Evolutionary conservation across 2,888 invertebrate genomes (phyloP).

Genomic region (Therioaphis trifolii): DNA sequence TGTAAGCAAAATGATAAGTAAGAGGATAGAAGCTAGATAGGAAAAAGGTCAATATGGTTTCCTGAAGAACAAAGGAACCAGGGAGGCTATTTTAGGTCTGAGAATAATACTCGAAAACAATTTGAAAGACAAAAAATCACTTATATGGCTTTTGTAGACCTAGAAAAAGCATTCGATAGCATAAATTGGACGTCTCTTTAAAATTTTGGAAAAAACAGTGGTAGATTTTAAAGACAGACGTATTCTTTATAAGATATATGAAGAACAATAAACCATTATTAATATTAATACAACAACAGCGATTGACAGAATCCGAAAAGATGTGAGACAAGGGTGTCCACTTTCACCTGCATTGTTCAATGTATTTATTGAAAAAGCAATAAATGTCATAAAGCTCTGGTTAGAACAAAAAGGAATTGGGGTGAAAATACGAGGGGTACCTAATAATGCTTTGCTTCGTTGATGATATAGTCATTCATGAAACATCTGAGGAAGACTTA

Average conservation of each 20-base stretch:
- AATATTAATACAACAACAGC: conserved; percentile 41
- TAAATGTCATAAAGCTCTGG: too few species aligned
- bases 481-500: too few species aligned
- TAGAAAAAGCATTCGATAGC: conserved; percentile 28
- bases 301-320: conserved; percentile 19
- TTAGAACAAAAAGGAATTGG: too few species aligned
- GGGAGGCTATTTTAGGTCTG: conserved; percentile 9
- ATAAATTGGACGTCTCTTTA: conserved; percentile 25
- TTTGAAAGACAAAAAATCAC: conserved; percentile 27
- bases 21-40: background rate
- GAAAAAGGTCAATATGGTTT: conserved; percentile 6
- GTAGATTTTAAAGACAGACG: conserved; percentile 25
- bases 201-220: background rate
- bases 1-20: conserved; percentile 10
- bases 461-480: background rate
- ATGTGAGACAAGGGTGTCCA: conserved; percentile 18
- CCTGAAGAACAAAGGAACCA: conserved; percentile 2
- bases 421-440: conserved; percentile 34
- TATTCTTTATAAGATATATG: conserved; percentile 36
- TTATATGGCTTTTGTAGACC: conserved; percentile 35
- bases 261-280: conserved; percentile 33
- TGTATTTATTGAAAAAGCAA: too few species aligned
- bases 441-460: conserved; percentile 37
- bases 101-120: conserved; percentile 9
- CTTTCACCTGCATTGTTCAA: too few species aligned